Conservation (phyloP, 2,797 vertebrate genomes). For the Remorina albescens region DNA sequence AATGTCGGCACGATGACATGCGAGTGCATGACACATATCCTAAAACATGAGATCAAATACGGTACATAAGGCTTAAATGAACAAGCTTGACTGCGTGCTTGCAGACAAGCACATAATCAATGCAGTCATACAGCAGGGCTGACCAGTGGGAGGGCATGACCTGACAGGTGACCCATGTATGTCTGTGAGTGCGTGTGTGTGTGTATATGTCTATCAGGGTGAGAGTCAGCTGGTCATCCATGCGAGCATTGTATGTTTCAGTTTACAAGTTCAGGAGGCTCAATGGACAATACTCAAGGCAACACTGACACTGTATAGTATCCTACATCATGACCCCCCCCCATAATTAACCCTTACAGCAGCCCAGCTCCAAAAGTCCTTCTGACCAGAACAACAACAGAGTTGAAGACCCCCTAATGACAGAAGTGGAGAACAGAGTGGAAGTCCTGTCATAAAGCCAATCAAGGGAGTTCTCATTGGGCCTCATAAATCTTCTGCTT, state of each 20-base stretch:
- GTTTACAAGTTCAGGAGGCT: constrained; percentile 63
- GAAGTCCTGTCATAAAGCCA: constrained; percentile 87
- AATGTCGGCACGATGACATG: background rate
- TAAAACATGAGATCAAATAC: constrained; percentile 34
- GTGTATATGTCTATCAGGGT: constrained; percentile 63
- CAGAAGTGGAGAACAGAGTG: constrained; percentile 74
- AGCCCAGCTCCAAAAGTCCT: background rate
- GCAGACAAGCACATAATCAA: constrained; percentile 80
- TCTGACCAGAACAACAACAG: constrained; percentile 49
- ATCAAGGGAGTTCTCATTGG: constrained; percentile 79
- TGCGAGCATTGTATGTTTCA: constrained; percentile 66
- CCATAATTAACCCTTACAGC: background rate
- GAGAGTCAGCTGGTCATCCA: constrained; percentile 75
- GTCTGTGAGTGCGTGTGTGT: constrained; percentile 65
- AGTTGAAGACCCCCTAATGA: constrained; percentile 63
- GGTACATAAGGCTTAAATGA: constrained; percentile 51
- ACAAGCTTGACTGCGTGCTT: constrained; percentile 72
- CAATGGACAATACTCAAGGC: background rate
- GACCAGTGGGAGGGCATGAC: constrained; percentile 79
- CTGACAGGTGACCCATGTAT: constrained; percentile 83
- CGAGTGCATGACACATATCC: constrained; percentile 2
- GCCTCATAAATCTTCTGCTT: constrained; percentile 83
- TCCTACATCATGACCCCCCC: background rate
- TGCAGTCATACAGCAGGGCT: constrained; percentile 75
- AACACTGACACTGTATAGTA: background rate